A percentile compares a stretch with the other conserved stretches of the same genome.
phyloP scores from a whole-genome alignment of 1,140 invertebrate genomes.

The Paramacrobiotus metropolitanus region DNA sequence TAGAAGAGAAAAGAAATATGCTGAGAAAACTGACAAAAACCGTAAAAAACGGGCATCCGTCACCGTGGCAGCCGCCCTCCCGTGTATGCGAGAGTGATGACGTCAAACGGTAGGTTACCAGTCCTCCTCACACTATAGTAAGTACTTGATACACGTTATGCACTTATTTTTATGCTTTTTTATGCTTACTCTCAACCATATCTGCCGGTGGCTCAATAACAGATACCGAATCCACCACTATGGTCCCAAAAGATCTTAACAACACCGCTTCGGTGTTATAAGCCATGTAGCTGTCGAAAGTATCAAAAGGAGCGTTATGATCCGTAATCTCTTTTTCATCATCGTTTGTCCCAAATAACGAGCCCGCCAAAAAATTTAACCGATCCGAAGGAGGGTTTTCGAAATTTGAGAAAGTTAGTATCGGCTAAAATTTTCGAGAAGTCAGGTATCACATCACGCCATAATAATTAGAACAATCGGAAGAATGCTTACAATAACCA shows the following conservation, averaged over 20 bases:
- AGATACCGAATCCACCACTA: neutral
- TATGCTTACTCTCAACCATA: neutral
- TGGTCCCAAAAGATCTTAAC: neutral
- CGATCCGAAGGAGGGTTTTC: neutral
- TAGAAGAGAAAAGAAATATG: too few relatives aligned
- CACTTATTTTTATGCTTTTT: too few relatives aligned
- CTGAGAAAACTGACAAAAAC: too few relatives aligned
- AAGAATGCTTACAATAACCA: neutral
- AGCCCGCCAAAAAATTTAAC: neutral
- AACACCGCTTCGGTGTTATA: neutral
- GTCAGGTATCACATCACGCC: too few relatives aligned
- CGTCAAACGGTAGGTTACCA: too few relatives aligned
- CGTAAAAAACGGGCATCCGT: too few relatives aligned
- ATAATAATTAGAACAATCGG: too few relatives aligned
- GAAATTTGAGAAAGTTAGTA: neutral
- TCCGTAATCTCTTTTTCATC: neutral
- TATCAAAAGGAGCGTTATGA: neutral
- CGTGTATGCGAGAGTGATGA: too few relatives aligned
- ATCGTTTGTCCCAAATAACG: neutral
- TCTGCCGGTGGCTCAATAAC: neutral
- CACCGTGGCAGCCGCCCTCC: too few relatives aligned
- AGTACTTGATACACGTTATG: too few relatives aligned
- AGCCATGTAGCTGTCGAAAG: neutral
- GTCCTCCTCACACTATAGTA: too few relatives aligned
- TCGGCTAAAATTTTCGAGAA: neutral